phyloP scores from a whole-genome alignment of 1,140 invertebrate species.

The Delia radicum region DNA sequence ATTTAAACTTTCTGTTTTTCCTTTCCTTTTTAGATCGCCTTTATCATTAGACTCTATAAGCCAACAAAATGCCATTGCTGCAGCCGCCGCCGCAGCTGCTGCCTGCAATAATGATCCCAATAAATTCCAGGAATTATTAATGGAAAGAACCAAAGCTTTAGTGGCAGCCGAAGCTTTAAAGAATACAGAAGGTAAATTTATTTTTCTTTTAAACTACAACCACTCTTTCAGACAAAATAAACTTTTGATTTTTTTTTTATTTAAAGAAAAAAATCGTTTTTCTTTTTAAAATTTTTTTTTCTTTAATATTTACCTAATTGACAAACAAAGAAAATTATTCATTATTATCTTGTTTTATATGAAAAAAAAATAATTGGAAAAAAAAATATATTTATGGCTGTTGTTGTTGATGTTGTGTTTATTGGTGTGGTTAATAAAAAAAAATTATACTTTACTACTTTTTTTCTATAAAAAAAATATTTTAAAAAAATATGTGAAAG shows the following conservation, averaged over 20 bases:
- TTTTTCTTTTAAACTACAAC: background rate
- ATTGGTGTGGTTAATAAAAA: conserved; percentile 10
- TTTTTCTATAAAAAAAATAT: background rate
- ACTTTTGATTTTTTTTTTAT: background rate
- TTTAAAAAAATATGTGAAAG: background rate
- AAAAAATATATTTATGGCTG: conserved; percentile 9
- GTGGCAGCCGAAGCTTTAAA: conserved; percentile 60
- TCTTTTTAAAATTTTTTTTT: background rate
- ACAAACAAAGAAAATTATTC: conserved; percentile 16
- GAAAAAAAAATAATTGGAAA: background rate
- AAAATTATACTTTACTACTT: background rate
- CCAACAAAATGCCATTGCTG: conserved; percentile 48
- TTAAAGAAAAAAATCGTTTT: background rate
- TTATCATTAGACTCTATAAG: conserved; percentile 50
- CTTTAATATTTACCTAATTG: conserved; percentile 7
- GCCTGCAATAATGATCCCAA: conserved; percentile 60
- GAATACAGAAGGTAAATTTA: conserved; percentile 52
- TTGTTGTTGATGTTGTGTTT: conserved; percentile 18
- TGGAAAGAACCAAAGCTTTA: conserved; percentile 75
- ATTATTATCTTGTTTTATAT: background rate
- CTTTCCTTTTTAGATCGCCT: conserved; percentile 38
- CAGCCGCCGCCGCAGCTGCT: conserved; percentile 48
- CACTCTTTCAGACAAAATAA: background rate
- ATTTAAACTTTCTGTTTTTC: conserved; percentile 3
- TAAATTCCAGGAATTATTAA: conserved; percentile 73